Percentiles rank a stretch among this genome's conserved stretches.
phyloP scores from a whole-genome alignment of 2,888 invertebrate species.

The Mythimna ferrago region DNA sequence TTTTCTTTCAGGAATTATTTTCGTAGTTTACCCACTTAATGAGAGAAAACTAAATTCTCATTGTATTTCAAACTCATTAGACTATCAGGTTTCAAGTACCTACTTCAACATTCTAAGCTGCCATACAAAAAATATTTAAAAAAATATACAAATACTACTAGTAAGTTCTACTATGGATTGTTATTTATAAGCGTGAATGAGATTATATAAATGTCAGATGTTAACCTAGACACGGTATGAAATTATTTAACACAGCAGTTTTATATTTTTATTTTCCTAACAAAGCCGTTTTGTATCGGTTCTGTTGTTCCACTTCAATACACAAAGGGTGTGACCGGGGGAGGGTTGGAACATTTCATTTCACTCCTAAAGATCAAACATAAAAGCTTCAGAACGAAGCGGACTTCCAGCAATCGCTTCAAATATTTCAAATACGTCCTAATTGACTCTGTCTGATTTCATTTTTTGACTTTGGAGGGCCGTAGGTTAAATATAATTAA shows the following conservation, averaged over 20 bases:
- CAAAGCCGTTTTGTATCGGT: constrained; percentile 10
- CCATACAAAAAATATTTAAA: background rate
- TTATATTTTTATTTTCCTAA: constrained; percentile 21
- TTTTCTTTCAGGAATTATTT: background rate
- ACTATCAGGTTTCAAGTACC: background rate
- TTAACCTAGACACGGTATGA: constrained; percentile 33
- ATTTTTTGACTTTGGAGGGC: constrained; percentile 8
- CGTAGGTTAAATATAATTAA: background rate
- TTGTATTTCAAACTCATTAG: background rate
- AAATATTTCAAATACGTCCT: constrained; percentile 34
- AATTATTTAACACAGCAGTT: constrained; percentile 26
- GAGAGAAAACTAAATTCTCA: background rate
- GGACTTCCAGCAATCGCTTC: constrained; percentile 30
- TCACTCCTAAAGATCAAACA: constrained; percentile 34
- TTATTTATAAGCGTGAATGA: constrained; percentile 19
- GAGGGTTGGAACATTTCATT: constrained; percentile 7
- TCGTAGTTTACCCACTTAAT: no score
- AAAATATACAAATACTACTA: background rate
- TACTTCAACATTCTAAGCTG: background rate
- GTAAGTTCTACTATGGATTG: constrained; percentile 14
- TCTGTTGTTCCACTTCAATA: constrained; percentile 23
- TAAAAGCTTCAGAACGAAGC: constrained; percentile 2
- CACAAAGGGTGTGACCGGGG: constrained; percentile 16
- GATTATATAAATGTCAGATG: constrained; percentile 43
- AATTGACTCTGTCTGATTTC: constrained; percentile 25